Evolutionary conservation across 2,888 invertebrate genomes (phyloP), one percentile per base, ranked within the genome.

Genomic region (Cetonia aurata): DNA sequence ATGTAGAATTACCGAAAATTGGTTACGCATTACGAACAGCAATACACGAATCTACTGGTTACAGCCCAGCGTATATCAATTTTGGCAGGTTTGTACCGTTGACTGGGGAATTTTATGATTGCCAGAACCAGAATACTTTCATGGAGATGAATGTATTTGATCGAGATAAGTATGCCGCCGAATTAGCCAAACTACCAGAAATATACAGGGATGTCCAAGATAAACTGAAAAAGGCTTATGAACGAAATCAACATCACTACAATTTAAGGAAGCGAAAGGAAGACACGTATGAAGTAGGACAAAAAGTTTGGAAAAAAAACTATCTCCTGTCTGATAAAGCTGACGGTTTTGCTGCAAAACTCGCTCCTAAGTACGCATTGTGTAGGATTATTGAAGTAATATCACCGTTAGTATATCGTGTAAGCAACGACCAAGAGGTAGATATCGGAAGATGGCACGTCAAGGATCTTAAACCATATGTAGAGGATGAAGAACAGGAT

Each of bases 391-490:
- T 46, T 31, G 73, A 75, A 53, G 71, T 73, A 10, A 25, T 73
- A 0, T 75, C 74, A 9, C 67, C 72, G 12, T 55, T 75, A 15
- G 73, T 73, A 3, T 77, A 77, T 55, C 31, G 66, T 19, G 53
- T 77, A 15, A 46, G 57, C 31, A 73, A 73, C 52, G 44, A 65
- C n/a, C 53, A 72, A 66, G 72, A 72, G 31, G 71, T 71, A 42
- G 67, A 72, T 52, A 13, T 76, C 4, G 75, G 75, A 6, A 72
- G 66, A 37, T 77, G 74, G 71, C 76, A 76, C 57, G 65, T 76
- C n/a, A 72, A 75, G 42, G 31, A 53, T 3, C 1, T 53, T 8
- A 53, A 53, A 53, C 25, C 25, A 4, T 25, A 25, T 4, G 25
- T 25, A 4, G 25, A 25, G 25, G 1, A 25, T 25, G 25, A 25